A percentile compares a stretch with the other conserved stretches of the same genome.
These are phyloP conservation scores for Lampropteryx suffumata DNA, from an alignment of 2,888 invertebrate genomes.

Conservation along the genomic window DNA sequence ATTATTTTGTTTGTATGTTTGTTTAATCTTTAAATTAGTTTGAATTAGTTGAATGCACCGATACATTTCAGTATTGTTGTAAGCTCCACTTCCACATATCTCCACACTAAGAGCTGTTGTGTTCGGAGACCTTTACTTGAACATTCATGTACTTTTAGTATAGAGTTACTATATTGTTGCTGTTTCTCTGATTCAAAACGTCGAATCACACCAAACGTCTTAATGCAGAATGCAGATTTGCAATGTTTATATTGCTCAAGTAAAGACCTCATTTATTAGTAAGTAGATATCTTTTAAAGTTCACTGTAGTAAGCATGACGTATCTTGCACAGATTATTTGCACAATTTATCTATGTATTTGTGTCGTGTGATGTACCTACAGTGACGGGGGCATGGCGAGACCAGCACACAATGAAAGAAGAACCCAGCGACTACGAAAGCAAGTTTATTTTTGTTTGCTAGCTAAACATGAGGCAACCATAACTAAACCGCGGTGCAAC, in stretches of 20 bases:
- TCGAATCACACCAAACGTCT: too few species aligned
- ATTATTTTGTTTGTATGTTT: neutral
- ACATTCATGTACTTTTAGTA: too few species aligned
- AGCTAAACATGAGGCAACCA: slow-evolving; percentile 11
- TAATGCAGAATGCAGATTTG: too few species aligned
- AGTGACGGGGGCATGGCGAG: slow-evolving; percentile 58
- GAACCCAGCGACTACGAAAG: slow-evolving; percentile 71
- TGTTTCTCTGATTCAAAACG: too few species aligned
- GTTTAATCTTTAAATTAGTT: neutral
- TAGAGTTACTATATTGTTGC: too few species aligned
- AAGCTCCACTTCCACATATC: too few species aligned
- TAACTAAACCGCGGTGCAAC: neutral
- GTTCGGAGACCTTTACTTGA: too few species aligned
- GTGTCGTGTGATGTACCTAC: slow-evolving; percentile 35
- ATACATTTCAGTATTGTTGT: too few species aligned
- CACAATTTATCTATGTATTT: slow-evolving; percentile 32
- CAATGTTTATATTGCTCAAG: too few species aligned
- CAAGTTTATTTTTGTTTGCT: slow-evolving; percentile 58
- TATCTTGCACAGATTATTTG: slow-evolving; percentile 22
- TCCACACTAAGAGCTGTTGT: too few species aligned
- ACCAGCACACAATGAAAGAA: slow-evolving; percentile 46
- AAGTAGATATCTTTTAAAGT: too few species aligned
- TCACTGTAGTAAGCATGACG: neutral
- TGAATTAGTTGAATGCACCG: neutral
- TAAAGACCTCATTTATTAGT: too few species aligned